Conservation (phyloP, 2,797 vertebrate species). For the Semaprochilodus insignis region DNA sequence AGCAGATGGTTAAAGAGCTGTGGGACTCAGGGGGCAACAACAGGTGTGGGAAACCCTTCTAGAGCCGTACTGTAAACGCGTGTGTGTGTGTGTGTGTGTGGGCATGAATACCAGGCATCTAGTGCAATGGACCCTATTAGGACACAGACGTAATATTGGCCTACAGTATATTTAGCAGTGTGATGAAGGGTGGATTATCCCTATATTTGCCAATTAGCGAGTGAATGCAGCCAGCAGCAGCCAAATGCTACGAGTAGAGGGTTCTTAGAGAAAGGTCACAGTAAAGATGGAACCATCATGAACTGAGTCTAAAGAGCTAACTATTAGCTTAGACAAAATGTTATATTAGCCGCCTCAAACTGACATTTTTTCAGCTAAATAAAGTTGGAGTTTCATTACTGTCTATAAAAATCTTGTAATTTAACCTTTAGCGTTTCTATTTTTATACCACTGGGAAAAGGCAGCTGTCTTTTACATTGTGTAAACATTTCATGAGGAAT, state of each 20-base stretch:
- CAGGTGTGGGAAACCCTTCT: conserved; percentile 54
- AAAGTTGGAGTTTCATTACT: too few relatives aligned
- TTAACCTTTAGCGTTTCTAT: too few relatives aligned
- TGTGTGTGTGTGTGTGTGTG: conserved; percentile 19
- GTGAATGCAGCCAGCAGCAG: conserved; percentile 5
- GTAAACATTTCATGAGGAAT: too few relatives aligned
- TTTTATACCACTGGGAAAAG: too few relatives aligned
- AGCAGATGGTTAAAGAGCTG: conserved; percentile 44
- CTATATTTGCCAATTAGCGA: conserved; percentile 22
- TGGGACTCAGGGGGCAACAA: conserved; percentile 38
- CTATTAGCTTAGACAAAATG: neutral
- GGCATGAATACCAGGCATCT: conserved; percentile 26
- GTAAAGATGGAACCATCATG: neutral
- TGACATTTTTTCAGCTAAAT: too few relatives aligned
- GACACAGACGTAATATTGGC: conserved; percentile 17
- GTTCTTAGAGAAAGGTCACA: neutral
- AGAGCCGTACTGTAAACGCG: conserved; percentile 25
- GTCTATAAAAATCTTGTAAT: too few relatives aligned
- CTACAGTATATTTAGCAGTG: conserved; percentile 33
- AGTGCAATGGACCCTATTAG: conserved; percentile 3
- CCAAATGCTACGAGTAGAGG: neutral
- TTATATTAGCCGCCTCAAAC: neutral
- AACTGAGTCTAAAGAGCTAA: neutral
- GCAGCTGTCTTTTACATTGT: too few relatives aligned
- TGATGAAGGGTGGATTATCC: conserved; percentile 7